phyloP scores from a whole-genome alignment of 2,888 invertebrate genomes.

The Drosophila emarginata region DNA sequence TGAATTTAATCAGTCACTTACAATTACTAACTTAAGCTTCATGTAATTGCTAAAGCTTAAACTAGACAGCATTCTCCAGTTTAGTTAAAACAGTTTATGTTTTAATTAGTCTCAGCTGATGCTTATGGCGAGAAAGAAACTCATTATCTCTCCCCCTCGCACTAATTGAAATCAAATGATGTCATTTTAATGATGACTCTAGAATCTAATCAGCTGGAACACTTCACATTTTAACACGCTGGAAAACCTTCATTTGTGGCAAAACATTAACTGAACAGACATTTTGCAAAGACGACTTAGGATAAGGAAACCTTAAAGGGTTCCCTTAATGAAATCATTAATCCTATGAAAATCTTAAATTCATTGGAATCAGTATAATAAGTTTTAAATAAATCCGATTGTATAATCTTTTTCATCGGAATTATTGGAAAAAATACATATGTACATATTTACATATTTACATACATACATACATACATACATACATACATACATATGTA shows the following conservation, averaged over 20 bases:
- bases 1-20: constrained; percentile 37
- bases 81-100: constrained; percentile 49
- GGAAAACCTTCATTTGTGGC: neutral
- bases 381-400: too few species aligned
- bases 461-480: too few species aligned
- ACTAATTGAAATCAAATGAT: constrained; percentile 50
- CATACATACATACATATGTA: too few species aligned
- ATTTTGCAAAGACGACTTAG: too few species aligned
- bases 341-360: too few species aligned
- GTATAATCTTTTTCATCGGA: too few species aligned
- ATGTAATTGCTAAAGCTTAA: constrained; percentile 23
- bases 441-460: too few species aligned
- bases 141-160: constrained; percentile 14
- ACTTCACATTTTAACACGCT: neutral
- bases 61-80: neutral
- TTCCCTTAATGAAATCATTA: too few species aligned
- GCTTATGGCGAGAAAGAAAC: constrained; percentile 23
- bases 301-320: too few species aligned
- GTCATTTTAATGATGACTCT: constrained; percentile 32
- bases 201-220: constrained; percentile 4
- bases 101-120: constrained; percentile 55
- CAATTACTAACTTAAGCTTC: constrained; percentile 11
- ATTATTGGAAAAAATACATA: too few species aligned
- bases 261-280: neutral
- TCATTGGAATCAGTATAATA: too few species aligned